These are phyloP conservation scores for Cerceris rybyensis DNA, from an alignment of 2,888 invertebrate species.

Conservation along the genomic window DNA sequence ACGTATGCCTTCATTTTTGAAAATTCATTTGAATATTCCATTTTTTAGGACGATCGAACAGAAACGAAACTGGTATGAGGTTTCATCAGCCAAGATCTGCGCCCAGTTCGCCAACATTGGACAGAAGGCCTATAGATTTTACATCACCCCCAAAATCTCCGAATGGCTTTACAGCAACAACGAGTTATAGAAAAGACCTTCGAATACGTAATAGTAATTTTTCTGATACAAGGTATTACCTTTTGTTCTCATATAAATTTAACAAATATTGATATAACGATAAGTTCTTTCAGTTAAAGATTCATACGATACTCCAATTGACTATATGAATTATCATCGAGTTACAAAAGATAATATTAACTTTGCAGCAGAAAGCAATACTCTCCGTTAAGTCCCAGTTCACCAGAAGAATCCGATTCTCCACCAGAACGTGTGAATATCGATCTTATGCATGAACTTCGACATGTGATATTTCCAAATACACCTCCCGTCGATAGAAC, in stretches of 20 bases:
- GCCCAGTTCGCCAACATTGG: conserved; percentile 86
- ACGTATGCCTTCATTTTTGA: no score
- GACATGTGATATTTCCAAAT: conserved; percentile 84
- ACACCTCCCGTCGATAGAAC: conserved; percentile 86
- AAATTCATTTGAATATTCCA: neutral
- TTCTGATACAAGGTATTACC: conserved; percentile 74
- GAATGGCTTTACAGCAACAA: conserved; percentile 77
- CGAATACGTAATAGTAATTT: conserved; percentile 77
- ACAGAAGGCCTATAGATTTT: conserved; percentile 82
- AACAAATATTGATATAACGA: conserved; percentile 2
- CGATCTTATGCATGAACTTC: conserved; percentile 87
- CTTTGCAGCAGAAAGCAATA: conserved; percentile 78
- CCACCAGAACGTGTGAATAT: conserved; percentile 82
- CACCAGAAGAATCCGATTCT: conserved; percentile 83
- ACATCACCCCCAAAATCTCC: conserved; percentile 79
- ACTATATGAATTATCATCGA: no score
- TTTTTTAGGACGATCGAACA: conserved; percentile 73
- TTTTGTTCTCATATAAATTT: neutral
- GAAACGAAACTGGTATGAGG: conserved; percentile 73
- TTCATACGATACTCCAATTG: no score
- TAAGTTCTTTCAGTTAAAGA: neutral
- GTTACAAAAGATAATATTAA: no score
- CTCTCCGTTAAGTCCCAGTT: conserved; percentile 83
- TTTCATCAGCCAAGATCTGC: conserved; percentile 84
- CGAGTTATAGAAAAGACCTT: conserved; percentile 79